A percentile compares a stretch with the other conserved stretches of the same genome.
phyloP scores from a whole-genome alignment of 2,113 vertebrate species.

The Anolis carolinensis region DNA sequence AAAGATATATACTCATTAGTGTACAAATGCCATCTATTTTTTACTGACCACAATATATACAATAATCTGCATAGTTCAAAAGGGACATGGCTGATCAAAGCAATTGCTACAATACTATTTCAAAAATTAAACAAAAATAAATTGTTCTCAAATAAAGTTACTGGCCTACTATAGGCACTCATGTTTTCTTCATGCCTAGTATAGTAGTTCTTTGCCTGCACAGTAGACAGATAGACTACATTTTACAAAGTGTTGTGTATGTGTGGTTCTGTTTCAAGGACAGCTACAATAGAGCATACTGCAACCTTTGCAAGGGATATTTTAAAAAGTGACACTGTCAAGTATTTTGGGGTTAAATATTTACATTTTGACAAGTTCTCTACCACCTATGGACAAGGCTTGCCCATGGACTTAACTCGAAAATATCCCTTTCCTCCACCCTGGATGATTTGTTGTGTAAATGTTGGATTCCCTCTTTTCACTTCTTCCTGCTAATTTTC shows the following conservation, averaged over 20 bases:
- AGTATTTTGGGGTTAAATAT: slow-evolving; percentile 54
- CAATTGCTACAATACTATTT: slow-evolving; percentile 79
- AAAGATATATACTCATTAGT: slow-evolving; percentile 79
- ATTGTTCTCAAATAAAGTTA: slow-evolving; percentile 72
- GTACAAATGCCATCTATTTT: slow-evolving; percentile 74
- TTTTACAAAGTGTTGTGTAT: slow-evolving; percentile 2
- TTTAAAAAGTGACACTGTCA: slow-evolving; percentile 73
- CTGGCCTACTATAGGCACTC: slow-evolving; percentile 67
- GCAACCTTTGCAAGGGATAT: slow-evolving; percentile 64
- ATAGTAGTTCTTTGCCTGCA: slow-evolving; percentile 45
- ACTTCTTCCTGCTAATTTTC: slow-evolving; percentile 50
- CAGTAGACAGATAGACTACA: slow-evolving; percentile 3
- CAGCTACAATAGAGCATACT: slow-evolving; percentile 34
- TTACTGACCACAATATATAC: slow-evolving; percentile 79
- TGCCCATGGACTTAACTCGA: slow-evolving; percentile 53
- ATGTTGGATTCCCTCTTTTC: slow-evolving; percentile 42
- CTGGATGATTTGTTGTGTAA: slow-evolving; percentile 58
- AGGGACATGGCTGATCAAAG: slow-evolving; percentile 80
- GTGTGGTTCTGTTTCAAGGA: slow-evolving; percentile 37
- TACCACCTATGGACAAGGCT: background rate
- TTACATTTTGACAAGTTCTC: slow-evolving; percentile 55
- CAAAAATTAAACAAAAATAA: slow-evolving; percentile 67
- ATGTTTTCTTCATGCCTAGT: slow-evolving; percentile 62
- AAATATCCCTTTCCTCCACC: slow-evolving; percentile 39
- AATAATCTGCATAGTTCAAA: slow-evolving; percentile 83